These are phyloP conservation scores for Ploceus nigricollis DNA, from an alignment of 2,113 vertebrate species.

Conservation along the genomic window DNA sequence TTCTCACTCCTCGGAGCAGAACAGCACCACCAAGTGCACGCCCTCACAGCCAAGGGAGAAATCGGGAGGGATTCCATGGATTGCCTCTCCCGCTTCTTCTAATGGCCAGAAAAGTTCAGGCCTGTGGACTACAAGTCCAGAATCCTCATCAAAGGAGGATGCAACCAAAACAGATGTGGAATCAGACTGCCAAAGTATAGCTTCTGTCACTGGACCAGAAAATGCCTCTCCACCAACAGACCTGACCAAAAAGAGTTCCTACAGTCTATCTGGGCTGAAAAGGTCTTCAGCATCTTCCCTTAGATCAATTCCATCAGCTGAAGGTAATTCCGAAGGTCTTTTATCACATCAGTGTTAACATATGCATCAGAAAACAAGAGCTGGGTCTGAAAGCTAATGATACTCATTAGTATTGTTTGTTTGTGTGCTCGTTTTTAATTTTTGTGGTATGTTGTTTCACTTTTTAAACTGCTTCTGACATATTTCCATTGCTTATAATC, in stretches of 20 bases:
- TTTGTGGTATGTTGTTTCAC: not conserved
- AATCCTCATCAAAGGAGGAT: conserved; percentile 88
- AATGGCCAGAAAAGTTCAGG: conserved; percentile 81
- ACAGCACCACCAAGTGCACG: conserved; percentile 77
- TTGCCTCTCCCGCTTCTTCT: conserved; percentile 73
- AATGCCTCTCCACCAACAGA: conserved; percentile 72
- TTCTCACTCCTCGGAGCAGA: conserved; percentile 97
- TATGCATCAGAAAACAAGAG: not conserved
- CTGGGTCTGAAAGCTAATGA: not conserved
- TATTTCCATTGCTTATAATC: not conserved
- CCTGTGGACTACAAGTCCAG: conserved; percentile 86
- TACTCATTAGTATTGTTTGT: not conserved
- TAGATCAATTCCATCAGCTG: conserved; percentile 87
- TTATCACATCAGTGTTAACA: not conserved
- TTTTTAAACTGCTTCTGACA: not conserved
- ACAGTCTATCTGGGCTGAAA: conserved; percentile 70
- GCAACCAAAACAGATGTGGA: conserved; percentile 86
- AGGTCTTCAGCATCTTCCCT: conserved; percentile 85
- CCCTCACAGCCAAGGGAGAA: conserved; percentile 80
- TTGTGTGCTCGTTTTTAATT: not conserved
- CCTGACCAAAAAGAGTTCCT: conserved; percentile 78
- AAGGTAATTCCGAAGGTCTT: conserved; percentile 74
- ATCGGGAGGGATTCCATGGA: conserved; percentile 73
- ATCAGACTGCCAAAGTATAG: conserved; percentile 85
- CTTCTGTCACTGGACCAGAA: conserved; percentile 74